Base-by-base conservation (phyloP, 1,140 invertebrate species). In the Zeugodacus cucurbitae region DNA sequence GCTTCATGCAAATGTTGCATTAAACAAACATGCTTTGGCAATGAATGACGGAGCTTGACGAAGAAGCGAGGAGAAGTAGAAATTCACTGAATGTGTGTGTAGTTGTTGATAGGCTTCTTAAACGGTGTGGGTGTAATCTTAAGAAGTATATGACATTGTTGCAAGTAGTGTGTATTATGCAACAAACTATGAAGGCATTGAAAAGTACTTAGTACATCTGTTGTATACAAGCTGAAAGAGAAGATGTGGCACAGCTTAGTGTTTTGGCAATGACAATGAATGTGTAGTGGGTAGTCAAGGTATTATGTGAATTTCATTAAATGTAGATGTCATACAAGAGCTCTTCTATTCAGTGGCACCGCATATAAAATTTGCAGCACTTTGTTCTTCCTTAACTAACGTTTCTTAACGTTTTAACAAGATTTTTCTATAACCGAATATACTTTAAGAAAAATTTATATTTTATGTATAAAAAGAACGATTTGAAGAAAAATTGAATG, bases 1-100 rank as follows among this genome's bases (percentile, higher is more conserved):
- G 91, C 90, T 90, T 90, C 90, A 91, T 91, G 91, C 90, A 91
- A 91, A 91, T 90, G 91, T 89, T 91, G 90, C 91, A n/a, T 90
- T 90, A 89, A 90, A 90, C 89, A 91, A 91, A 89, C 88, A 89
- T 88, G 48, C 11, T 22, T 37, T 57, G 85, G 85, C 85, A 86
- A 86, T 86, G 29, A 86, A 86, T 41, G 11, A n/a, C 14, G 5
- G 34, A 8, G 48, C 54, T 86, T 82, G 41, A n/a, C 74, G 41
- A 4, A 10, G n/a, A 48, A 26, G n/a, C 41, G 37, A 48, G 48
- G 14, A 22, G 10, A 11, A 29, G 11, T 11, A 29, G n/a, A 2
- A 14, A 10, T 0, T 1, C 26, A 10, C 62, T 34, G 26, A 3
- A 34, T 32, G 11, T 17, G 20, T 74, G 29, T 32, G 67, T 17